Conservation (phyloP, 2,113 vertebrate genomes). For the Crotalus helleri region DNA sequence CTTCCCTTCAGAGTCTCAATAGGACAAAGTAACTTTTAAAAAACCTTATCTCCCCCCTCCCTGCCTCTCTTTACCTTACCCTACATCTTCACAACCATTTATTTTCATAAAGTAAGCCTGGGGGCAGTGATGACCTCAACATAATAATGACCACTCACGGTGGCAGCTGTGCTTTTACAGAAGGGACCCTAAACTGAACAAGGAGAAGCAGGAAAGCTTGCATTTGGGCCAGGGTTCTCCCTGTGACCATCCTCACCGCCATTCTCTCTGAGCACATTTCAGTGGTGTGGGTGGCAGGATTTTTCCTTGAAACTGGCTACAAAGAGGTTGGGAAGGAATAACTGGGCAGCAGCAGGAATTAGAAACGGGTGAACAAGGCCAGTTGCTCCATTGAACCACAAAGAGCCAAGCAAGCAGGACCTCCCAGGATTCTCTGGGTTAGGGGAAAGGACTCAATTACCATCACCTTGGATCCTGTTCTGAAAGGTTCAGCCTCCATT, state of each 20-base stretch:
- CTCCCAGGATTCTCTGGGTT: conserved; percentile 35
- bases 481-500: background rate
- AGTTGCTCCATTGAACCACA: conserved; percentile 36
- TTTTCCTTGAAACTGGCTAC: conserved; percentile 27
- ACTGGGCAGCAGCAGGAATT: conserved; percentile 50
- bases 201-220: background rate
- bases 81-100: conserved; percentile 73
- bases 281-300: conserved; percentile 24
- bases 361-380: background rate
- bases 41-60: background rate
- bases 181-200: background rate
- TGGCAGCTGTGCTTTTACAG: conserved; percentile 68
- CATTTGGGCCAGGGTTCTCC: background rate
- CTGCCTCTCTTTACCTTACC: too few species aligned
- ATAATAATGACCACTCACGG: conserved; percentile 52
- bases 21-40: conserved; percentile 69
- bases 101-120: conserved; percentile 70
- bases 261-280: conserved; percentile 18
- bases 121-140: conserved; percentile 72
- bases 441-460: background rate
- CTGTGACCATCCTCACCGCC: background rate
- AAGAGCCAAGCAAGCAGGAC: background rate
- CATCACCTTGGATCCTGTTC: conserved; percentile 13
- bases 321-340: conserved; percentile 41
- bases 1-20: conserved; percentile 62